Conservation (phyloP, 2,797 vertebrate genomes). For the Muraenolepis orangiensis region DNA sequence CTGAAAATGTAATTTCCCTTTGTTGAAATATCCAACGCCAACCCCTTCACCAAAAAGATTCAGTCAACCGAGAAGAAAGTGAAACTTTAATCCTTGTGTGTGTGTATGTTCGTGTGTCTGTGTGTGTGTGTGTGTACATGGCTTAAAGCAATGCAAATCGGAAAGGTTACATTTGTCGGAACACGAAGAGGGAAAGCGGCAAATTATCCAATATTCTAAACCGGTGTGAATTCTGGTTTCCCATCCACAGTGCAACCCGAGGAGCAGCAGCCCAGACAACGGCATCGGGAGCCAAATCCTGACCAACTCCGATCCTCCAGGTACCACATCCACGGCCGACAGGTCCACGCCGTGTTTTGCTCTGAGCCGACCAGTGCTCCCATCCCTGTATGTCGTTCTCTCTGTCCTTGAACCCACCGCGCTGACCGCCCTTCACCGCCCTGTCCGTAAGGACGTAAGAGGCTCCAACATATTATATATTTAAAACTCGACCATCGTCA, state of each 20-base stretch:
- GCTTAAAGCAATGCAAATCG: not conserved
- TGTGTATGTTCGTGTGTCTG: not conserved
- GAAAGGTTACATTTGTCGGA: conserved; percentile 18
- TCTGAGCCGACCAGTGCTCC: not conserved
- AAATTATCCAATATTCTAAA: not conserved
- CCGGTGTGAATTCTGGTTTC: conserved; percentile 36
- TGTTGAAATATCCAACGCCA: not conserved
- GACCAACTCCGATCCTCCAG: conserved; percentile 81
- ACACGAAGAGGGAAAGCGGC: not conserved
- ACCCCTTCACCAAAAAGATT: no score
- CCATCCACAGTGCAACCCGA: conserved; percentile 69
- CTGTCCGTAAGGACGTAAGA: no score
- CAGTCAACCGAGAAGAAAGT: not conserved
- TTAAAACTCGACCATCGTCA: no score
- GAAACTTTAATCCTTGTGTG: not conserved
- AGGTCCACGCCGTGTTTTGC: not conserved
- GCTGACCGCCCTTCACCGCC: no score
- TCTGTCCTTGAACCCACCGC: no score
- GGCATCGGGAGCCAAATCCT: conserved; percentile 84
- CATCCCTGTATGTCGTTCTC: no score
- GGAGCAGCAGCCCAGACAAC: conserved; percentile 80
- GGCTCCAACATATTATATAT: no score
- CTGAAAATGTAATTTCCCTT: not conserved
- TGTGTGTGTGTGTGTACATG: not conserved
- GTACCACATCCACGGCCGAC: conserved; percentile 60